These are phyloP conservation scores for Andrena flavipes DNA, from an alignment of 2,888 invertebrate genomes.

Conservation along the genomic window DNA sequence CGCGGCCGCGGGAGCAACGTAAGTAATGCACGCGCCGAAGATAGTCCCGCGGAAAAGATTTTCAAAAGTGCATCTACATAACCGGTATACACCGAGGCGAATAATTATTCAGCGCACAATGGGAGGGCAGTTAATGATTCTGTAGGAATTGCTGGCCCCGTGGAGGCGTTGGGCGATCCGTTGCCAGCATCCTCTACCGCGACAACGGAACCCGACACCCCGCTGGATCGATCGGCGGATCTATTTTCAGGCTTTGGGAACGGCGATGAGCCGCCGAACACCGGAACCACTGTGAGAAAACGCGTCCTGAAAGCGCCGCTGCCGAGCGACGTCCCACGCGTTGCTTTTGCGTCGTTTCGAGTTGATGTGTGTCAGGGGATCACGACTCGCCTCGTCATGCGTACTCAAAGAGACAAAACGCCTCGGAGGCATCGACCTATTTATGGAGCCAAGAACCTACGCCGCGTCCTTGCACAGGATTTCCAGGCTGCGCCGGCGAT, in stretches of 20 bases:
- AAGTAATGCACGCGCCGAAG: background rate
- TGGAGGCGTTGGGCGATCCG: conserved; percentile 2
- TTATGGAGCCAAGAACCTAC: too few relatives aligned
- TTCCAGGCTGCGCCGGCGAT: background rate
- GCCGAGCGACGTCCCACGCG: conserved; percentile 17
- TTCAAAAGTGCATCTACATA: conserved; percentile 41
- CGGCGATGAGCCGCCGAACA: background rate
- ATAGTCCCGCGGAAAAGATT: background rate
- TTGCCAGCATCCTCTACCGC: background rate
- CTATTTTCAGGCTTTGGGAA: conserved; percentile 2
- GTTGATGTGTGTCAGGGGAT: conserved; percentile 37
- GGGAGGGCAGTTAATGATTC: conserved; percentile 41
- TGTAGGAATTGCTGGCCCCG: conserved; percentile 7
- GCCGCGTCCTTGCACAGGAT: background rate
- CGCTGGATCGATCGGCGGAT: background rate
- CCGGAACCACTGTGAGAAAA: conserved; percentile 49
- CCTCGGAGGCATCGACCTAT: background rate
- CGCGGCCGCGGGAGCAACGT: background rate
- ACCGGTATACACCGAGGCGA: conserved; percentile 41
- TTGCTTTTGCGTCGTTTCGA: conserved; percentile 22
- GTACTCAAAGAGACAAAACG: background rate
- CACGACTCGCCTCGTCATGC: background rate
- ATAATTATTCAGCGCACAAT: conserved; percentile 38
- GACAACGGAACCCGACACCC: background rate
- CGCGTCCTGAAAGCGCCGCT: conserved; percentile 33